Evolutionary conservation across 2,113 vertebrate species (phyloP), one percentile per base, ranked within the genome.

Genomic region (Lontra canadensis): DNA sequence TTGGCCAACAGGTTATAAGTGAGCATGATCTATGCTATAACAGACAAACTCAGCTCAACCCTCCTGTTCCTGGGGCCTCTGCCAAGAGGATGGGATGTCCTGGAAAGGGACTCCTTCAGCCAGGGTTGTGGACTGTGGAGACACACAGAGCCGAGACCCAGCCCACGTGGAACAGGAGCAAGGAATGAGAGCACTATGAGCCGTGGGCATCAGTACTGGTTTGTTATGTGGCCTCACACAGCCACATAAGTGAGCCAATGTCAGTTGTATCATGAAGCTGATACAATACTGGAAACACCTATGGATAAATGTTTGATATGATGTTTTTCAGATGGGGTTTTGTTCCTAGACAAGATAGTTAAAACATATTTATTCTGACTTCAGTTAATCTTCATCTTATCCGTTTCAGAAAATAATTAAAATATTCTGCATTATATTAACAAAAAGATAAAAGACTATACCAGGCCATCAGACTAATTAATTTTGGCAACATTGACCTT

Each of bases 151-250:
- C 1, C 7, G 21, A 44, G 15, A n/a, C 1, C 5, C 17, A 57
- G 42, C 26, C 23, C 7, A 31, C 9, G 0, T 1, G 20, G 59
- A 26, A 34, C 31, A 8, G 20, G 55, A 88, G 36, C 47, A 18
- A 25, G 11, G 23, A 18, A 18, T 7, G 23, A 44, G 9, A 47
- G 36, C 14, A 2, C 39, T 9, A 0, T 2, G 55, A 23, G 39
- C n/a, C 26, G 0, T 1, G 15, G 52, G 29, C 15, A 34, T 44
- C 10, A 2, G 39, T 8, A 21, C 4, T 34, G 1, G 0, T 6
- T 52, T 52, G 21, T 89, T 79, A 57, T 0, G 1, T 4, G 14
- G 39, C 49, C 44, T 71, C 26, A 49, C 10, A n/a, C 8, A 49
- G 52, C 31, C 15, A 49, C 17, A 18, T 55, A 55, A 18, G 52